phyloP scores from a whole-genome alignment of 2,113 vertebrate genomes.

The Stegastes partitus region DNA sequence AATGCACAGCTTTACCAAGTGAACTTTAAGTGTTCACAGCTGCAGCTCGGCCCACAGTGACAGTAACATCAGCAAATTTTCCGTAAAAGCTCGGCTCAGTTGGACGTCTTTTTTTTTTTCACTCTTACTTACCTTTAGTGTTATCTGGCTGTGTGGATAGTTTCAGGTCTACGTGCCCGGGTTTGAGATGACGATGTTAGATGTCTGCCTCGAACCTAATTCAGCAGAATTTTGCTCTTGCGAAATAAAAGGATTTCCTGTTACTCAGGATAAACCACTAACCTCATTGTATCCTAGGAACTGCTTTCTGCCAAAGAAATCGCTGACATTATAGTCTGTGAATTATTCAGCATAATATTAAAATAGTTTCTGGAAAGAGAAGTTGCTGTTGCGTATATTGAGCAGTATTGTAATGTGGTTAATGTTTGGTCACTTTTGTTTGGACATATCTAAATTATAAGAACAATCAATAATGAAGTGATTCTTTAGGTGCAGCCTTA shows the following conservation, averaged over 20 bases:
- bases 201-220: background rate
- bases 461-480: no score
- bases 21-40: slow-evolving; percentile 16
- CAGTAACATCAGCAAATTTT: background rate
- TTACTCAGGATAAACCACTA: background rate
- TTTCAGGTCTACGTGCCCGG: background rate
- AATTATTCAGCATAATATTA: background rate
- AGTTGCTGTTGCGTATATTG: background rate
- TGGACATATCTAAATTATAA: no score
- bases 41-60: slow-evolving; percentile 27
- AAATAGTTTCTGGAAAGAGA: background rate
- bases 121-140: background rate
- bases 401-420: background rate
- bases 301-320: no score
- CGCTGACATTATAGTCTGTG: no score
- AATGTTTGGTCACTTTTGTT: background rate
- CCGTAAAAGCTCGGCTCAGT: background rate
- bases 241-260: background rate
- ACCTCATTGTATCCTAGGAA: no score
- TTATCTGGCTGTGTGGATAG: background rate
- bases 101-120: background rate
- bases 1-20: slow-evolving; percentile 34
- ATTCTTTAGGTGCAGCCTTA: no score
- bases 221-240: background rate
- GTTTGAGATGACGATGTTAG: slow-evolving; percentile 2